Percentiles rank a stretch among this genome's conserved stretches.
Evolutionary conservation across 1,140 invertebrate species (phyloP).

Genomic region (Ostrea edulis): DNA sequence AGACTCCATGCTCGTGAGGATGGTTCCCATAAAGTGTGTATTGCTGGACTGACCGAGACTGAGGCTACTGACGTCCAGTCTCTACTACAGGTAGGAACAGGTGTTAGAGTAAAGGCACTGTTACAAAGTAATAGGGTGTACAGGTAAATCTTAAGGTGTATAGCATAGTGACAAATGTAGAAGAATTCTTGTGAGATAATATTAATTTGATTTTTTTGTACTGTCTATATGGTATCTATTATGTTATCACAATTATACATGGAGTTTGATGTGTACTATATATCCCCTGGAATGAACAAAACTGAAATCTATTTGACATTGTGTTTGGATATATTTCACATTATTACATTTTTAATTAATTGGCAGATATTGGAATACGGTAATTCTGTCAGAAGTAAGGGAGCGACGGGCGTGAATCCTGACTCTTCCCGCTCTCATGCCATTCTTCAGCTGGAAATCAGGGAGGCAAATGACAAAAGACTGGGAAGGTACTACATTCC

Average conservation of each 20-base stretch:
- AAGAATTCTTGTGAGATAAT: too few relatives aligned
- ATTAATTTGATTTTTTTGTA: too few relatives aligned
- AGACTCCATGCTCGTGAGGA: constrained; percentile 78
- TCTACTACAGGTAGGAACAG: constrained; percentile 70
- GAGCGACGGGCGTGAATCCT: constrained; percentile 77
- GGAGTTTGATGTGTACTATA: too few relatives aligned
- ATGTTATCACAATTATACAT: too few relatives aligned
- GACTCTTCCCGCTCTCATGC: constrained; percentile 79
- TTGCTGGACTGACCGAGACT: constrained; percentile 77
- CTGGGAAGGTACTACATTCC: constrained; percentile 69
- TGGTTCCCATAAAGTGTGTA: constrained; percentile 76
- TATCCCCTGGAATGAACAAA: too few relatives aligned
- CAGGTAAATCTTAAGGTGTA: too few relatives aligned
- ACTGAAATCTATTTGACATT: too few relatives aligned
- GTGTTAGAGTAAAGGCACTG: not conserved
- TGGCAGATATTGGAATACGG: constrained; percentile 75
- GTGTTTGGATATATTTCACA: too few relatives aligned
- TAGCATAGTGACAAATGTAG: too few relatives aligned
- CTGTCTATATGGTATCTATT: too few relatives aligned
- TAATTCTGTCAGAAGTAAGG: constrained; percentile 76
- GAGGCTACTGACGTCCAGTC: constrained; percentile 71
- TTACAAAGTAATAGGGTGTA: too few relatives aligned
- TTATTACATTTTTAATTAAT: too few relatives aligned
- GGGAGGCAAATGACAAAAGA: constrained; percentile 68
- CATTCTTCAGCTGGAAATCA: constrained; percentile 76